Percentiles rank a stretch among this genome's conserved stretches.
Evolutionary conservation across 2,797 vertebrate species (phyloP).

Genomic region (Coilia nasus): DNA sequence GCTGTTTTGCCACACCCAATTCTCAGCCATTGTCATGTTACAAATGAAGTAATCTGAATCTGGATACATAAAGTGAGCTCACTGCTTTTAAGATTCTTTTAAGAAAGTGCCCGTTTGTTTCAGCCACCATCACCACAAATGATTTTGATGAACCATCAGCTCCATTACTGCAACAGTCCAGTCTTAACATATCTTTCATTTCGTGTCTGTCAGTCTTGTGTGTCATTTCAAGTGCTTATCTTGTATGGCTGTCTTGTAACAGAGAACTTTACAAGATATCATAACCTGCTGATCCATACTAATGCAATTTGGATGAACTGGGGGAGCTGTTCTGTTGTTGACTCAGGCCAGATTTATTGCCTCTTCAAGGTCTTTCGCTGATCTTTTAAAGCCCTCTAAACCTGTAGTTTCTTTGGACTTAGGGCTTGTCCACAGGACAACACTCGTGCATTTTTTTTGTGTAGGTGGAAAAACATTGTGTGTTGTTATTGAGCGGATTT

Average conservation of each 20-base stretch:
- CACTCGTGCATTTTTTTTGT: too few species aligned
- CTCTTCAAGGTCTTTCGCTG: neutral
- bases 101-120: neutral
- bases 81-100: neutral
- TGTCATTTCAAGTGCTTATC: too few species aligned
- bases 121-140: neutral
- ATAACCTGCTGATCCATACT: conserved; percentile 6
- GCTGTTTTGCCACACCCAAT: too few species aligned
- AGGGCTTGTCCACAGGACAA: too few species aligned
- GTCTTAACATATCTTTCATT: neutral
- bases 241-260: neutral
- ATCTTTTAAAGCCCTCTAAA: too few species aligned
- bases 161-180: neutral
- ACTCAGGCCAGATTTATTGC: neutral
- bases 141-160: neutral
- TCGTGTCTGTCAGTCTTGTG: neutral
- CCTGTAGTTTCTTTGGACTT: too few species aligned
- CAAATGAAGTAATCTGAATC: neutral
- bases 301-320: neutral
- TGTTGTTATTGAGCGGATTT: too few species aligned
- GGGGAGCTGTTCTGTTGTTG: neutral
- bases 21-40: too few species aligned
- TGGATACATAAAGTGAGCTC: neutral
- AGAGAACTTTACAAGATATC: conserved; percentile 12
- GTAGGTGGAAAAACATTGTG: too few species aligned